These are phyloP conservation scores for Neogobius melanostomus DNA, from an alignment of 2,113 vertebrate species.

Conservation along the genomic window DNA sequence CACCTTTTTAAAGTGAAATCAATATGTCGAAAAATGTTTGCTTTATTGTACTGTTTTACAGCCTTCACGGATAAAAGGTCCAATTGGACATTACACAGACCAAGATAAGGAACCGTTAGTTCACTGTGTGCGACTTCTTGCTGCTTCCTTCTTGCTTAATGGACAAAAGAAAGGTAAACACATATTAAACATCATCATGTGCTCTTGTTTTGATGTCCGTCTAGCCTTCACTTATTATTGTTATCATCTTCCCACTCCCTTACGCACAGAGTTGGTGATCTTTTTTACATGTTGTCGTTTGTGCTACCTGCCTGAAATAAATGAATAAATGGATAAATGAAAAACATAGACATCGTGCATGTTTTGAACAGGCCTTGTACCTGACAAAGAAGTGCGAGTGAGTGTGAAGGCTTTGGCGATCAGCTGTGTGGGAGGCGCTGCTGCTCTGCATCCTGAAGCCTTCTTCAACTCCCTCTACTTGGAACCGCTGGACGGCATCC, in stretches of 20 bases:
- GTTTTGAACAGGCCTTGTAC: slow-evolving; percentile 81
- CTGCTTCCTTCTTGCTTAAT: slow-evolving; percentile 91
- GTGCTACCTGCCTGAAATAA: too few relatives aligned
- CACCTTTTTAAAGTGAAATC: background rate
- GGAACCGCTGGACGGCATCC: slow-evolving; percentile 79
- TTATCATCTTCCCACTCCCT: too few relatives aligned
- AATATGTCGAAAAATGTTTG: background rate
- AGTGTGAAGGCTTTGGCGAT: slow-evolving; percentile 96
- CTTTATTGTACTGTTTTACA: slow-evolving; percentile 43
- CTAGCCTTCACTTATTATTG: too few relatives aligned
- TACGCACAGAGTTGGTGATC: too few relatives aligned
- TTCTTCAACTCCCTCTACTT: slow-evolving; percentile 93
- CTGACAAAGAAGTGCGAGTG: slow-evolving; percentile 92
- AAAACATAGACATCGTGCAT: background rate
- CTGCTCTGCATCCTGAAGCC: slow-evolving; percentile 87
- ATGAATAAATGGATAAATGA: background rate
- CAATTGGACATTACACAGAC: slow-evolving; percentile 89
- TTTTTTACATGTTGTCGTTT: too few relatives aligned
- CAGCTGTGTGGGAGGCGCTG: slow-evolving; percentile 89
- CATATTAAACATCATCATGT: too few relatives aligned
- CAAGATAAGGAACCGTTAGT: slow-evolving; percentile 83
- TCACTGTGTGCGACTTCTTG: slow-evolving; percentile 91
- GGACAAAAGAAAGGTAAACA: slow-evolving; percentile 86
- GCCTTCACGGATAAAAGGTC: slow-evolving; percentile 89
- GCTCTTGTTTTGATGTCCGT: too few relatives aligned